A percentile compares a stretch with the other conserved stretches of the same genome.
Evolutionary conservation across 2,888 invertebrate species (phyloP).

Genomic region (Punctoribates punctum): DNA sequence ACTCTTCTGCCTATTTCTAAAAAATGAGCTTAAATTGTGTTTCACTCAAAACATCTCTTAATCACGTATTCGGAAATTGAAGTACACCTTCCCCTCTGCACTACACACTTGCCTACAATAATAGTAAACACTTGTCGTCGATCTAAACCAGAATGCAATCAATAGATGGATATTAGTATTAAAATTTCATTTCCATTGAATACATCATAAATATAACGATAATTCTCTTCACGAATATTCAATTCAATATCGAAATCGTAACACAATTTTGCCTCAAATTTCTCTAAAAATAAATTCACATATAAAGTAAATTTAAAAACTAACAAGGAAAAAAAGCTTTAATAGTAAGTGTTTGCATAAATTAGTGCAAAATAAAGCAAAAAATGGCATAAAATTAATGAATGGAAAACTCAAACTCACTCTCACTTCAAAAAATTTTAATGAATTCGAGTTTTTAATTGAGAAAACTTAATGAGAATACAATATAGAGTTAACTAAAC

Average conservation of each 20-base stretch:
- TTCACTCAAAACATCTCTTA: slow-evolving; percentile 27
- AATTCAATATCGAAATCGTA: neutral
- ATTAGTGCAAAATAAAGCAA: too few species aligned
- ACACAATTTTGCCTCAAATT: neutral
- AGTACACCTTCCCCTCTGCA: slow-evolving; percentile 1
- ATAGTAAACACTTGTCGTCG: slow-evolving; percentile 18
- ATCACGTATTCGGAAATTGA: slow-evolving; percentile 37
- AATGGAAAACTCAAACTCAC: slow-evolving; percentile 21
- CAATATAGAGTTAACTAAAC: neutral
- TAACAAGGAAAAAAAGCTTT: neutral
- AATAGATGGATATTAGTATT: slow-evolving; percentile 10
- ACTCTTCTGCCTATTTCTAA: neutral
- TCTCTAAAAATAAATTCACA: neutral
- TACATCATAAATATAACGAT: neutral
- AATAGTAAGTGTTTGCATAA: neutral
- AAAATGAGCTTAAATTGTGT: slow-evolving; percentile 4
- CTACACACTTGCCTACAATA: slow-evolving; percentile 20
- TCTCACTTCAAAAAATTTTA: slow-evolving; percentile 24
- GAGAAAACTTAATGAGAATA: neutral
- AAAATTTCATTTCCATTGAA: neutral
- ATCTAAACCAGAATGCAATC: slow-evolving; percentile 5
- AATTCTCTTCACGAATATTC: neutral
- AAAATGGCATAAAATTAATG: neutral
- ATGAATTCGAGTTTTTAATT: slow-evolving; percentile 12
- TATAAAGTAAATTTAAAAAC: neutral